Percentiles rank a stretch among this genome's conserved stretches.
phyloP scores from a whole-genome alignment of 2,113 vertebrate species.

The Platanista minor region DNA sequence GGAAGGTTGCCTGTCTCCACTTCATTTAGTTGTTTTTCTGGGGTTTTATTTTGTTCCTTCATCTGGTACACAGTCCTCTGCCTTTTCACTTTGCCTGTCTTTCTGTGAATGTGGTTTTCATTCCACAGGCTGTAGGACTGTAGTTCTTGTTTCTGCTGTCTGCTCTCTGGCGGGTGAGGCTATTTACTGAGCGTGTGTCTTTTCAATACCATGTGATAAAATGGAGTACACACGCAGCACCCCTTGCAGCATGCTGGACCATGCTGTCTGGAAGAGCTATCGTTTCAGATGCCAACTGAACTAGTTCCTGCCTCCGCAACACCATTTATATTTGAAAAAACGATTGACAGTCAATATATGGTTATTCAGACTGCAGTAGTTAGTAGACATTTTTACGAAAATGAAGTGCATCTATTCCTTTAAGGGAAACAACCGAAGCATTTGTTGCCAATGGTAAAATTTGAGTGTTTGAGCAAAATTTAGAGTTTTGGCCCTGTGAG shows the following conservation, averaged over 20 bases:
- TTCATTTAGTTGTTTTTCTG: too few species aligned
- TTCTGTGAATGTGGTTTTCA: too few species aligned
- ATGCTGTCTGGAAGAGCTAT: background rate
- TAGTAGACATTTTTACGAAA: background rate
- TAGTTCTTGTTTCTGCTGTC: too few species aligned
- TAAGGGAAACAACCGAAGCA: background rate
- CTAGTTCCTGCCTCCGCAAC: background rate
- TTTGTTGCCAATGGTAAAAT: background rate
- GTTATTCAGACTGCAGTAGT: background rate
- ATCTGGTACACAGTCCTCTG: too few species aligned
- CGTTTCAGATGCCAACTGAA: background rate
- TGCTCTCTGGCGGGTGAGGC: too few species aligned
- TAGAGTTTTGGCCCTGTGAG: background rate
- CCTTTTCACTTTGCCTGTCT: too few species aligned
- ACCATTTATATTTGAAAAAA: background rate
- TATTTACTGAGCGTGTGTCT: background rate
- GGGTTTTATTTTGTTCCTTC: too few species aligned
- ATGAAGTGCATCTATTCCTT: background rate
- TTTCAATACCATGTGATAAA: background rate
- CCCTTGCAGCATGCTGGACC: background rate
- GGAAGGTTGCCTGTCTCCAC: too few species aligned
- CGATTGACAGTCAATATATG: background rate
- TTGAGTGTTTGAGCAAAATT: background rate
- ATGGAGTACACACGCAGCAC: background rate
- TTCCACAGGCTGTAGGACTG: too few species aligned